Evolutionary conservation across 2,797 vertebrate genomes (phyloP).

Genomic region (Notamacropus eugenii): DNA sequence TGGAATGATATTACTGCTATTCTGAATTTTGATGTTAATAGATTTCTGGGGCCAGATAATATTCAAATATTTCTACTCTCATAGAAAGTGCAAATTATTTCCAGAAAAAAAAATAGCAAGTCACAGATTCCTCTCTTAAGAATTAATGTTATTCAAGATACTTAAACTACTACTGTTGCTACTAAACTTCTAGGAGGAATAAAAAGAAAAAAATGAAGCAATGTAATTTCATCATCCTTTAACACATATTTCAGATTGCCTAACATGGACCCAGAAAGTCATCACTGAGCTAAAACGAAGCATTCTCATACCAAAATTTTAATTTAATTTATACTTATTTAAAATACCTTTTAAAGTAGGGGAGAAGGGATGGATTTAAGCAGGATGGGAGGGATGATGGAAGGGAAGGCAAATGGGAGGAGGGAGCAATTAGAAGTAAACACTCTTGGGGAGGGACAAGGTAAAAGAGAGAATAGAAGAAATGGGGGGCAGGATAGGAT

Average conservation of each 20-base stretch:
- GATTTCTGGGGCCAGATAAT: not conserved
- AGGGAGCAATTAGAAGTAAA: no score
- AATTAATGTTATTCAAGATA: not conserved
- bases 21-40: no score
- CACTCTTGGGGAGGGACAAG: no score
- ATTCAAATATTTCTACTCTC: not conserved
- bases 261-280: not conserved
- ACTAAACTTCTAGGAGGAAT: not conserved
- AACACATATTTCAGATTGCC: not conserved
- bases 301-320: slow-evolving; percentile 39
- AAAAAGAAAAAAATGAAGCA: not conserved
- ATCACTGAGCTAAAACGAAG: slow-evolving; percentile 25
- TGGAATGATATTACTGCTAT: no score
- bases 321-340: slow-evolving; percentile 51
- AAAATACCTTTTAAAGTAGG: slow-evolving; percentile 4
- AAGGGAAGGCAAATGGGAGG: no score
- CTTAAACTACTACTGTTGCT: not conserved
- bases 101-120: not conserved
- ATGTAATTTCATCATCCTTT: not conserved
- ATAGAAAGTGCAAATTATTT: not conserved
- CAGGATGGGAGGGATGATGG: no score
- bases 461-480: no score
- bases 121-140: not conserved
- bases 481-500: no score
- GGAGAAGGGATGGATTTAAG: no score